A percentile compares a stretch with the other conserved stretches of the same genome.
Evolutionary conservation across 2,888 invertebrate genomes (phyloP).

Genomic region (Halictus quadricinctus): DNA sequence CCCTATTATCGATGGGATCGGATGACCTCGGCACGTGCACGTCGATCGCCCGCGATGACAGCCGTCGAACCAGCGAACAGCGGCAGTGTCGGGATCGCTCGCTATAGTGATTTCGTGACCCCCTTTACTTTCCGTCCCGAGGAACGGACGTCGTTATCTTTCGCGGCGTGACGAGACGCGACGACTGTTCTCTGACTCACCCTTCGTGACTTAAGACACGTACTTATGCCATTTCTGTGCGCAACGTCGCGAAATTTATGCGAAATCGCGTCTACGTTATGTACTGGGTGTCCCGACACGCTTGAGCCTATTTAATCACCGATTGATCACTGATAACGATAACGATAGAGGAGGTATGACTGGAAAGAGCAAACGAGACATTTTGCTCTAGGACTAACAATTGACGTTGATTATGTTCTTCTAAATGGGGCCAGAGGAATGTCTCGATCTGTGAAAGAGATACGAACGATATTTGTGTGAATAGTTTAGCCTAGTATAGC

Average conservation of each 20-base stretch:
- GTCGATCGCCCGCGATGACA: slow-evolving; percentile 50
- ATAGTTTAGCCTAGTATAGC: too few species aligned
- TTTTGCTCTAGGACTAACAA: too few species aligned
- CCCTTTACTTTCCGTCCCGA: neutral
- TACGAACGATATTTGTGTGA: too few species aligned
- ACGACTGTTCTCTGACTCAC: slow-evolving; percentile 35
- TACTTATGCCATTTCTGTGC: neutral
- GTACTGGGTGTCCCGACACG: too few species aligned
- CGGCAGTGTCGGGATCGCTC: neutral
- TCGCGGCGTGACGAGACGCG: neutral
- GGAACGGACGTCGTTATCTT: slow-evolving; percentile 15
- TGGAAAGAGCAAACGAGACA: too few species aligned
- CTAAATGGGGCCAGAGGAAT: too few species aligned
- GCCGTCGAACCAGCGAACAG: slow-evolving; percentile 7
- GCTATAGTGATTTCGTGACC: slow-evolving; percentile 32
- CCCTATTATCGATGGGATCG: slow-evolving; percentile 30
- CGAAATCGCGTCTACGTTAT: neutral
- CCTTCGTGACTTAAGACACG: slow-evolving; percentile 3
- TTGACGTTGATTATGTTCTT: too few species aligned
- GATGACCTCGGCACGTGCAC: slow-evolving; percentile 60
- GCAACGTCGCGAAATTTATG: neutral
- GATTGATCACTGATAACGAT: too few species aligned
- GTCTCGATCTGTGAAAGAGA: too few species aligned
- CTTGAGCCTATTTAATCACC: neutral
- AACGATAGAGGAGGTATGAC: too few species aligned